These are phyloP conservation scores for Graptemys geographica DNA, from an alignment of 2,797 vertebrate species.

Conservation along the genomic window DNA sequence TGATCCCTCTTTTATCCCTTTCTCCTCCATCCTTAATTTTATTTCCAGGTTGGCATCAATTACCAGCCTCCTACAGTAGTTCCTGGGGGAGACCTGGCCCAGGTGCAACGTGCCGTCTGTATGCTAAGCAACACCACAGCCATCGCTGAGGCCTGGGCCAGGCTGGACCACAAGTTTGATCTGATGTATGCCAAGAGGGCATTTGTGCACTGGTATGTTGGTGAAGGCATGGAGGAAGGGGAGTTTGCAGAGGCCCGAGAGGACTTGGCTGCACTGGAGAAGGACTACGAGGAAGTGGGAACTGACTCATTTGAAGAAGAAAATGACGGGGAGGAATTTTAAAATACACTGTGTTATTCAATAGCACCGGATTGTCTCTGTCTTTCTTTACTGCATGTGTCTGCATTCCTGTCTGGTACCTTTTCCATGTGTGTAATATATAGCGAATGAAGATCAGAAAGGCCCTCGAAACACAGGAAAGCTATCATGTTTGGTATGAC, in stretches of 20 bases:
- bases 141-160: slow-evolving; percentile 94
- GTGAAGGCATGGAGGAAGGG: slow-evolving; percentile 97
- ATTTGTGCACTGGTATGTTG: slow-evolving; percentile 97
- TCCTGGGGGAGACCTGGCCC: slow-evolving; percentile 93
- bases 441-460: neutral
- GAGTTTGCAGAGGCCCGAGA: slow-evolving; percentile 96
- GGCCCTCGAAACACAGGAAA: neutral
- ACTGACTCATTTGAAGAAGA: slow-evolving; percentile 85
- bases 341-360: slow-evolving; percentile 55
- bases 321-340: slow-evolving; percentile 80
- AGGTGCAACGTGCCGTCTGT: slow-evolving; percentile 92
- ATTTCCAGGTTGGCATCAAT: slow-evolving; percentile 93
- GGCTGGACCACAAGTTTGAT: slow-evolving; percentile 95
- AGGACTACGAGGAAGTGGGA: slow-evolving; percentile 97
- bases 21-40: neutral
- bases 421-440: rapidly evolving
- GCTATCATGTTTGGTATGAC: neutral
- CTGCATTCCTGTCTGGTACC: neutral
- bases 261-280: slow-evolving; percentile 95
- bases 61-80: slow-evolving; percentile 94
- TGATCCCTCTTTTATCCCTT: neutral
- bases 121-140: slow-evolving; percentile 97
- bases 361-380: neutral
- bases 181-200: slow-evolving; percentile 97
- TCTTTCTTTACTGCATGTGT: neutral